Evolutionary conservation across 2,113 vertebrate species (phyloP).

Genomic region (Saccopteryx bilineata): DNA sequence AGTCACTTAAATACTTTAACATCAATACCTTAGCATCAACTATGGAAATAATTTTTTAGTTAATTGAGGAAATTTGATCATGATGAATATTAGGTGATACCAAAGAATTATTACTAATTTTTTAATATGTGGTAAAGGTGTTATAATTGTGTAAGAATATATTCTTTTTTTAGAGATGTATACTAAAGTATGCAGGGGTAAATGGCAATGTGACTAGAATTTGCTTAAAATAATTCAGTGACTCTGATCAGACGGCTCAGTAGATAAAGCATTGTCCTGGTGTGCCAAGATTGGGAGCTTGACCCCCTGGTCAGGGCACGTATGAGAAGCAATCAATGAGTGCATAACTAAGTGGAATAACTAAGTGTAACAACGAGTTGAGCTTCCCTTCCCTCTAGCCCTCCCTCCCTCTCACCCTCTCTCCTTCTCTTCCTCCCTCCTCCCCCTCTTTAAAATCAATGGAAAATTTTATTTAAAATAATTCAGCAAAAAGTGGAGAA

Average conservation of each 20-base stretch:
- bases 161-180: background rate
- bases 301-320: too few species aligned
- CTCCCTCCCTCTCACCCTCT: too few species aligned
- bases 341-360: too few species aligned
- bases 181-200: background rate
- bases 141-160: slow-evolving; percentile 43
- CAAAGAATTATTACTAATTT: slow-evolving; percentile 12
- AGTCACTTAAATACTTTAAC: background rate
- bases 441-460: too few species aligned
- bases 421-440: too few species aligned
- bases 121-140: background rate
- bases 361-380: too few species aligned
- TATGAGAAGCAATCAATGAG: too few species aligned
- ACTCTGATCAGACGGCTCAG: too few species aligned
- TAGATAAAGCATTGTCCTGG: too few species aligned
- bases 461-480: background rate
- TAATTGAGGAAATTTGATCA: background rate
- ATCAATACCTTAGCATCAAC: background rate
- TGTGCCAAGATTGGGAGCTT: too few species aligned
- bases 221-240: slow-evolving; percentile 37
- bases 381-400: too few species aligned
- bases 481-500: background rate
- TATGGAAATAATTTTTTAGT: slow-evolving; percentile 15
- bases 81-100: background rate
- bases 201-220: slow-evolving; percentile 7